Percentiles rank a stretch among this genome's conserved stretches.
These are phyloP conservation scores for Orchesellides sinensis DNA, from an alignment of 2,888 invertebrate species.

Conservation along the genomic window DNA sequence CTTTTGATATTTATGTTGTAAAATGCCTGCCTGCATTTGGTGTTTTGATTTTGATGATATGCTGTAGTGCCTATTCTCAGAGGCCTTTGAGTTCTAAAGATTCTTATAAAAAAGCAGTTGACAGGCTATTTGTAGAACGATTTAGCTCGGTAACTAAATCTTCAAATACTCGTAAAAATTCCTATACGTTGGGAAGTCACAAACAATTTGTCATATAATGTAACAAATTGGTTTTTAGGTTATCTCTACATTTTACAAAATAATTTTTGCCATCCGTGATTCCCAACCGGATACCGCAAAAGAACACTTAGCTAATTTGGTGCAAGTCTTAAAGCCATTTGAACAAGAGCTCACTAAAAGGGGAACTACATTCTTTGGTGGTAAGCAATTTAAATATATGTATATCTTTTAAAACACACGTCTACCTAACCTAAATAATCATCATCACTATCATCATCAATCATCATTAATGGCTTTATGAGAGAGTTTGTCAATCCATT, in stretches of 20 bases:
- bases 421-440: no score
- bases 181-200: neutral
- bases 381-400: slow-evolving; percentile 75
- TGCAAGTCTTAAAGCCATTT: slow-evolving; percentile 76
- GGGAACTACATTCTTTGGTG: slow-evolving; percentile 77
- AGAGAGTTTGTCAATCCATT: no score
- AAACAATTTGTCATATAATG: neutral
- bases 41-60: no score
- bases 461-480: no score
- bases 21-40: no score
- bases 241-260: slow-evolving; percentile 61
- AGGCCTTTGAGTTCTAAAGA: slow-evolving; percentile 79
- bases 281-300: slow-evolving; percentile 12
- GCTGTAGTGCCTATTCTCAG: no score
- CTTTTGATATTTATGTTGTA: no score
- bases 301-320: slow-evolving; percentile 74
- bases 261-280: slow-evolving; percentile 49
- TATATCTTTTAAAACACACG: no score
- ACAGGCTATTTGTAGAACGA: slow-evolving; percentile 84
- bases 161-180: neutral
- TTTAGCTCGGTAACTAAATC: slow-evolving; percentile 78
- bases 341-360: slow-evolving; percentile 77
- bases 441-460: no score
- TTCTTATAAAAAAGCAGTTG: slow-evolving; percentile 83
- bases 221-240: slow-evolving; percentile 41